Conservation (phyloP, 2,797 vertebrate genomes). For the Sebastolobus alascanus region DNA sequence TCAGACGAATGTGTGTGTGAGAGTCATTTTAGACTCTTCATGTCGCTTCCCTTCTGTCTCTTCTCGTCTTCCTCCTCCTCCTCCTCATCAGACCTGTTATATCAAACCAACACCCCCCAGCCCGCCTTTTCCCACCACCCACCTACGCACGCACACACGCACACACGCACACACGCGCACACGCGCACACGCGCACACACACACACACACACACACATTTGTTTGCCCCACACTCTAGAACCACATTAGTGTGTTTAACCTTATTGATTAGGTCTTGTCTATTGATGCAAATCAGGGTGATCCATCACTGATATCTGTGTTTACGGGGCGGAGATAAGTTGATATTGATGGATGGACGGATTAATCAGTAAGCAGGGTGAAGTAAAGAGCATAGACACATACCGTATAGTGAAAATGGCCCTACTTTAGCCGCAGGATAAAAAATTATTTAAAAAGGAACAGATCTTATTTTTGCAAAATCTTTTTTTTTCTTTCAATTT, state of each 20-base stretch:
- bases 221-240: conserved; percentile 59
- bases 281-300: conserved; percentile 61
- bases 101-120: conserved; percentile 47
- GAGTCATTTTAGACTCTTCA: conserved; percentile 32
- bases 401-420: background rate
- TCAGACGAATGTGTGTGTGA: conserved; percentile 9
- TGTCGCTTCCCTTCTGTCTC: conserved; percentile 58
- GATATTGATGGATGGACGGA: conserved; percentile 70
- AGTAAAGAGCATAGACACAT: conserved; percentile 5
- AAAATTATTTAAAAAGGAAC: background rate
- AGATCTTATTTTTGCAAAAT: conserved; percentile 25
- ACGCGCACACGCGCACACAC: background rate
- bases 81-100: conserved; percentile 68
- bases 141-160: background rate
- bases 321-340: conserved; percentile 64
- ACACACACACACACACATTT: conserved; percentile 20
- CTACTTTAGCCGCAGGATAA: background rate
- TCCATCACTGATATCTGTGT: conserved; percentile 74
- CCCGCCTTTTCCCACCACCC: conserved; percentile 8
- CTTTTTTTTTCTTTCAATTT: background rate
- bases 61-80: conserved; percentile 48
- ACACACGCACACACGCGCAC: too few relatives aligned
- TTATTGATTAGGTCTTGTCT: conserved; percentile 70
- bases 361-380: conserved; percentile 62
- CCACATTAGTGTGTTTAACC: conserved; percentile 73